phyloP scores from a whole-genome alignment of 2,113 vertebrate species.

The Butorides virescens region DNA sequence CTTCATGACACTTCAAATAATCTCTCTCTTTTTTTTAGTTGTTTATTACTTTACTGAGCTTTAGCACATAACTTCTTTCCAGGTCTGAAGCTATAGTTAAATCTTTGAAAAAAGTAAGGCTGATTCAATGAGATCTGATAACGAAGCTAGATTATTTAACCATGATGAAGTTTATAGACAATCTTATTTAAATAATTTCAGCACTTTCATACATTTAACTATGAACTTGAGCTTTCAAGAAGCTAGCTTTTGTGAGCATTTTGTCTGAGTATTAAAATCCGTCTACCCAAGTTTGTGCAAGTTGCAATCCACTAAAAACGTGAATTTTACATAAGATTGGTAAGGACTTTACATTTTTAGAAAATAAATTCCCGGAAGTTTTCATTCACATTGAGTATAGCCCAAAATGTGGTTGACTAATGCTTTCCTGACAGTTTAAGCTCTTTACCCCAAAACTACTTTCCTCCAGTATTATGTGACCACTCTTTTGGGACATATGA shows the following conservation, averaged over 20 bases:
- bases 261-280: background rate
- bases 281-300: background rate
- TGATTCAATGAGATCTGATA: background rate
- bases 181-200: background rate
- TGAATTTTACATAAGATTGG: background rate
- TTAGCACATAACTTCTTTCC: background rate
- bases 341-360: background rate
- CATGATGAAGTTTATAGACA: background rate
- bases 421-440: background rate
- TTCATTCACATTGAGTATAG: background rate
- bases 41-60: background rate
- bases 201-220: background rate
- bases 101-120: background rate
- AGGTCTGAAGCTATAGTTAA: background rate
- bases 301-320: background rate
- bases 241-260: background rate
- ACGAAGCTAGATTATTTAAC: background rate
- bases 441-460: background rate
- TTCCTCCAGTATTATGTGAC: background rate
- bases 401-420: background rate
- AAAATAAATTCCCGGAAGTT: background rate
- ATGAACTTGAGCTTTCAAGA: background rate
- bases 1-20: conserved; percentile 1
- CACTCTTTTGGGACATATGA: background rate
- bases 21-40: background rate